Percentiles rank a stretch among this genome's conserved stretches.
Evolutionary conservation across 2,888 invertebrate genomes (phyloP).

Genomic region (Andrena camellia): DNA sequence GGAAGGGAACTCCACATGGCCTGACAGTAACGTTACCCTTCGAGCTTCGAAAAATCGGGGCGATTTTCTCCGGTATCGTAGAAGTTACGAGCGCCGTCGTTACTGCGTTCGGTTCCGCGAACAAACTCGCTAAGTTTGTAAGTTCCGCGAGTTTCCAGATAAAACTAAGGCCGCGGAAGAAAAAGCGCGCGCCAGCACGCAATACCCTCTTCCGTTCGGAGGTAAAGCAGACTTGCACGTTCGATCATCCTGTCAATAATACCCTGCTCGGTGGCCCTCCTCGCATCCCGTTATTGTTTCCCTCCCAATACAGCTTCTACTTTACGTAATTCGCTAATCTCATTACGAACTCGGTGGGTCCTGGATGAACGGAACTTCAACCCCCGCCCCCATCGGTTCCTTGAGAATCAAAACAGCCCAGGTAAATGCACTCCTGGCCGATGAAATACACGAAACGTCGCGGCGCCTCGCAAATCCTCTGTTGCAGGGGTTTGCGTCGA

Average conservation of each 20-base stretch:
- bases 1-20: background rate
- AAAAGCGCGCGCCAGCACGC: constrained; percentile 13
- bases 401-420: constrained; percentile 7
- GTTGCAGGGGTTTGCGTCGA: constrained; percentile 56
- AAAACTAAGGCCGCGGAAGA: constrained; percentile 17
- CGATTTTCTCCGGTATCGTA: constrained; percentile 29
- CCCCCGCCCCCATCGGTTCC: background rate
- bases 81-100: constrained; percentile 46
- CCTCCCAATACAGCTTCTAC: background rate
- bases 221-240: background rate
- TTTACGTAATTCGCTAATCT: background rate
- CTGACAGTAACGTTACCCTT: constrained; percentile 52
- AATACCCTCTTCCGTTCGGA: constrained; percentile 25
- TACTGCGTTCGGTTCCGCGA: constrained; percentile 28
- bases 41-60: constrained; percentile 25
- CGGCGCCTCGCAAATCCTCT: constrained; percentile 47
- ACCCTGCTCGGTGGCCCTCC: background rate
- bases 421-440: constrained; percentile 1
- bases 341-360: too few relatives aligned
- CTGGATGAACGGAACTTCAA: background rate
- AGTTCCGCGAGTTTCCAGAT: constrained; percentile 13
- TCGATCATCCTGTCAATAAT: constrained; percentile 22
- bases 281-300: constrained; percentile 20
- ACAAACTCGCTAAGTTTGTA: constrained; percentile 21
- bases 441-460: constrained; percentile 29